These are phyloP conservation scores for Aramus guarauna DNA, from an alignment of 2,113 vertebrate genomes.

Conservation along the genomic window DNA sequence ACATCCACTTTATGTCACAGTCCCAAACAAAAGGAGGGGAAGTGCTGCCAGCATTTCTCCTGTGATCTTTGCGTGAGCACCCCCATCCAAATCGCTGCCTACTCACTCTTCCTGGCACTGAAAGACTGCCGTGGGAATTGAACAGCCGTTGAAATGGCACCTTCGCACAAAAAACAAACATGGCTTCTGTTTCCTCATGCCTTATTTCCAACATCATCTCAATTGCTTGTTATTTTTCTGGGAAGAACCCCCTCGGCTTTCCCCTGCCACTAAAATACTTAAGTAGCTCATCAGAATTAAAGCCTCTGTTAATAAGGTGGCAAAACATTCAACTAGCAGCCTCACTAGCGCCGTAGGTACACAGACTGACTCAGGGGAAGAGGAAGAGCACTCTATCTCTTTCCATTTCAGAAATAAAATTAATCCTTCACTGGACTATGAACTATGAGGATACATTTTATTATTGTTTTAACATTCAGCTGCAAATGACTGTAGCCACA, in stretches of 20 bases:
- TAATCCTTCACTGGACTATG: not conserved
- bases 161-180: constrained; percentile 3
- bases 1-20: constrained; percentile 55
- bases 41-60: not conserved
- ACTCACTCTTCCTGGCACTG: not conserved
- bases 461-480: not conserved
- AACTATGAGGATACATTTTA: not conserved
- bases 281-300: not conserved
- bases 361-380: not conserved
- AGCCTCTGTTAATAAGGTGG: not conserved
- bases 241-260: not conserved
- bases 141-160: not conserved
- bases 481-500: not conserved
- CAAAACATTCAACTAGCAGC: not conserved
- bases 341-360: not conserved
- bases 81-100: not conserved
- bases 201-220: not conserved
- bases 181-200: constrained; percentile 30
- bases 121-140: not conserved
- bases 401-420: not conserved
- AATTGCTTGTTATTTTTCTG: constrained; percentile 12
- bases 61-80: not conserved
- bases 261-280: not conserved
- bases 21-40: constrained; percentile 13
- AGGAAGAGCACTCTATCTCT: not conserved